Percentiles rank a stretch among this genome's conserved stretches.
Evolutionary conservation across 2,888 invertebrate genomes (phyloP).

Genomic region (Noctua janthina): DNA sequence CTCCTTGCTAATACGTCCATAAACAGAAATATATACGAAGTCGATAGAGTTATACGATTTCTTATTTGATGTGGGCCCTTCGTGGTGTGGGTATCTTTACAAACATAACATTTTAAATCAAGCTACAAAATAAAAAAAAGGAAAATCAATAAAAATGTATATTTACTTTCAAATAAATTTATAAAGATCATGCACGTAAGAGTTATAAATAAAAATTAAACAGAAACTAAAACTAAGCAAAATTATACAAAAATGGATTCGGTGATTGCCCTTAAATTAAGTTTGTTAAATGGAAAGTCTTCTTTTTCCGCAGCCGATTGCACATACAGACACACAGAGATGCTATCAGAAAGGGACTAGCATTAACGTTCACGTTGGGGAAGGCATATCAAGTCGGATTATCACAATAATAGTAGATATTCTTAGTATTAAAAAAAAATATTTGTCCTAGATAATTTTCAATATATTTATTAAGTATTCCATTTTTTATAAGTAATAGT

Average conservation of each 20-base stretch:
- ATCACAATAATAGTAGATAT: conserved; percentile 33
- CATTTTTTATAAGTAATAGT: neutral
- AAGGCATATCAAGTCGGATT: conserved; percentile 37
- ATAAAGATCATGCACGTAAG: conserved; percentile 7
- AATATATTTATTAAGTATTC: neutral
- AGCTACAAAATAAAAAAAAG: neutral
- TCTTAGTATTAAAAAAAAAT: conserved; percentile 14
- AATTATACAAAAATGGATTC: conserved; percentile 26
- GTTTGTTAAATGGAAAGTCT: conserved; percentile 47
- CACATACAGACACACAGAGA: conserved; percentile 37
- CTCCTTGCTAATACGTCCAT: neutral
- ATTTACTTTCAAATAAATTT: conserved; percentile 16
- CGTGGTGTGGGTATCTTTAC: neutral
- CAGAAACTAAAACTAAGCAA: conserved; percentile 10
- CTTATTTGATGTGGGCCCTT: conserved; percentile 1
- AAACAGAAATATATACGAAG: neutral
- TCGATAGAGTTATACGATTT: neutral
- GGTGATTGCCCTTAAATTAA: conserved; percentile 39
- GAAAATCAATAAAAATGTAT: conserved; percentile 5
- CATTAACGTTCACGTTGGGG: conserved; percentile 41
- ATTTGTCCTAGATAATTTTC: neutral
- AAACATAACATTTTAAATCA: neutral
- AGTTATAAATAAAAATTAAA: conserved; percentile 18
- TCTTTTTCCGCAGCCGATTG: conserved; percentile 40
- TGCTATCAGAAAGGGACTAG: conserved; percentile 57